Percentiles rank a stretch among this genome's conserved stretches.
Conservation (phyloP, 2,797 vertebrate genomes). For the Lithobates sylvaticus region DNA sequence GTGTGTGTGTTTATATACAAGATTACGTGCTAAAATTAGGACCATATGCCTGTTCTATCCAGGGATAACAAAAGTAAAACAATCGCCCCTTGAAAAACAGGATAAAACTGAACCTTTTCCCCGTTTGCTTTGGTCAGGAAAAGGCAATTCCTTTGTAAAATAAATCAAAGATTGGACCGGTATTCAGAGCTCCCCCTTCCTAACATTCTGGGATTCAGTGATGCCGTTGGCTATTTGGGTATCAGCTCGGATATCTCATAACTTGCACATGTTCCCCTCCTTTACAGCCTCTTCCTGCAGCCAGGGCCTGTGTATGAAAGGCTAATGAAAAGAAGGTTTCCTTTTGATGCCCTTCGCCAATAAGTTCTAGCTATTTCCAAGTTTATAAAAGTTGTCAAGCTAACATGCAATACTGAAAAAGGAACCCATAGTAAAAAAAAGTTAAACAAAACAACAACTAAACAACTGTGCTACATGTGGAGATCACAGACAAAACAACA, state of each 20-base stretch:
- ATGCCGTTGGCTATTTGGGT: not conserved
- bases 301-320: no score
- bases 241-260: slow-evolving; percentile 19
- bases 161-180: slow-evolving; percentile 14
- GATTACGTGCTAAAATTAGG: slow-evolving; percentile 46
- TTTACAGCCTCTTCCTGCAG: no score
- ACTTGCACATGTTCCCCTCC: slow-evolving; percentile 12
- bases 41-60: slow-evolving; percentile 35
- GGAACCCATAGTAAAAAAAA: no score
- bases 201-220: not conserved
- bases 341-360: no score
- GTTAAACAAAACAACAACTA: no score
- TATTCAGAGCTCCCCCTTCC: not conserved
- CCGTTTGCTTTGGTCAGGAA: not conserved
- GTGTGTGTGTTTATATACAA: slow-evolving; percentile 45
- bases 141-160: slow-evolving; percentile 26
- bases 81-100: not conserved
- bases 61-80: slow-evolving; percentile 12
- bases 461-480: no score
- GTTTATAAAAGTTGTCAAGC: no score
- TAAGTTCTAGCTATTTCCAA: no score
- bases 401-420: no score
- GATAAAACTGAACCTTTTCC: not conserved
- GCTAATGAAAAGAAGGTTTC: no score
- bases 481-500: no score